Conservation (phyloP, 1,140 invertebrate species). For the Aphelenchoides avenae region DNA sequence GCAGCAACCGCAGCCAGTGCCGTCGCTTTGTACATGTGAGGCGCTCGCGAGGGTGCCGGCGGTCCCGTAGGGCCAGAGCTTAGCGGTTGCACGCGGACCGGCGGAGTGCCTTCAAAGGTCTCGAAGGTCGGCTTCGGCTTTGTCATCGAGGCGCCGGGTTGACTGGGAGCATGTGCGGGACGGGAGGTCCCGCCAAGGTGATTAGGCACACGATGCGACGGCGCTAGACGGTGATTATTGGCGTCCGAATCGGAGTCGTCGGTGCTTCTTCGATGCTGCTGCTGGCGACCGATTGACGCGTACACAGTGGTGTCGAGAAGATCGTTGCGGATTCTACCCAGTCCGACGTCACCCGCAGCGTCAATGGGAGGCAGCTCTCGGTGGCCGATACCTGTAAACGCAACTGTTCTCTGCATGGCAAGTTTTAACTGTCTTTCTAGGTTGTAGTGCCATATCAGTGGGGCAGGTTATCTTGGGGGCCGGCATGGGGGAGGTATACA, state of each 20-base stretch:
- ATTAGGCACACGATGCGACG: neutral
- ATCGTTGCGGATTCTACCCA: conserved; percentile 16
- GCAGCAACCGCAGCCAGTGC: conserved; percentile 13
- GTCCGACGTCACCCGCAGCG: conserved; percentile 2
- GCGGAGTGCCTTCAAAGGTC: neutral
- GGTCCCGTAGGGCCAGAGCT: neutral
- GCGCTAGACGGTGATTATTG: neutral
- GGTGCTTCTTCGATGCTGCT: conserved; percentile 16
- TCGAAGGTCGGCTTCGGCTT: conserved; percentile 5
- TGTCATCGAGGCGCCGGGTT: conserved; percentile 7
- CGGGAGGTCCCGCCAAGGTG: conserved; percentile 9
- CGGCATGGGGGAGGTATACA: too few species aligned
- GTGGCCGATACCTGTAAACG: neutral
- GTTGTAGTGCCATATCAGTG: conserved; percentile 16
- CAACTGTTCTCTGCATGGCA: too few species aligned
- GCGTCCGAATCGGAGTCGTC: neutral
- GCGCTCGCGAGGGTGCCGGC: neutral
- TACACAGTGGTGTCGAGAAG: conserved; percentile 35
- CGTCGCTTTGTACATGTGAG: conserved; percentile 21
- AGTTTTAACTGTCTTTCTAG: too few species aligned
- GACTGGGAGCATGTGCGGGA: neutral
- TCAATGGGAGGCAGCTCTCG: conserved; percentile 13
- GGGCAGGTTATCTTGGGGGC: too few species aligned
- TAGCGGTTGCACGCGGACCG: neutral
- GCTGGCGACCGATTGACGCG: conserved; percentile 25